Evolutionary conservation across 2,888 invertebrate genomes (phyloP).

Genomic region (Metellina segmentata): DNA sequence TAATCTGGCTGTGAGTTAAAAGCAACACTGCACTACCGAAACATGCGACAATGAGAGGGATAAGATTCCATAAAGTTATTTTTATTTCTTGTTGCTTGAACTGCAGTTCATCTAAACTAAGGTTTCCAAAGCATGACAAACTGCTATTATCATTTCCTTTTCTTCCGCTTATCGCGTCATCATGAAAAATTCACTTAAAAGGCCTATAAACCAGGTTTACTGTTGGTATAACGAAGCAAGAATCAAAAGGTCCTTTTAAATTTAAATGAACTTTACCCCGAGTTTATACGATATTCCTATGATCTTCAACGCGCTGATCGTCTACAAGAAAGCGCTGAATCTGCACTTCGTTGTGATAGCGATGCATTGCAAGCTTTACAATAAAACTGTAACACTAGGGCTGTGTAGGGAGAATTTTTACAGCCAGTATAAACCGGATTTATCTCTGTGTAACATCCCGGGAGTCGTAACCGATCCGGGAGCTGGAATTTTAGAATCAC

Average conservation of each 20-base stretch:
- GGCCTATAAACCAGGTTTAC: too few relatives aligned
- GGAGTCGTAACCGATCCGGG: neutral
- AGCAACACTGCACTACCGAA: too few relatives aligned
- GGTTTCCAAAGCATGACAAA: too few relatives aligned
- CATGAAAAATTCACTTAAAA: too few relatives aligned
- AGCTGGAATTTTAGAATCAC: neutral
- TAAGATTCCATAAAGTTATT: too few relatives aligned
- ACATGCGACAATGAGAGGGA: too few relatives aligned
- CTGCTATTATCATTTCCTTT: too few relatives aligned
- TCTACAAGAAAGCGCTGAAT: neutral
- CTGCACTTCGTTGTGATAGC: slow-evolving; percentile 1
- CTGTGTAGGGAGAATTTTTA: slow-evolving; percentile 20
- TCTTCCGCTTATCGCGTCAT: too few relatives aligned
- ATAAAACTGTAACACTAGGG: slow-evolving; percentile 1
- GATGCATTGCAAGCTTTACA: neutral
- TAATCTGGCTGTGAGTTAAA: too few relatives aligned
- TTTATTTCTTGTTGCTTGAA: too few relatives aligned
- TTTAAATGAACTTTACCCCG: neutral
- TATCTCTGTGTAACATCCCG: neutral
- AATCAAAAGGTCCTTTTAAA: neutral
- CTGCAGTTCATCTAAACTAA: too few relatives aligned
- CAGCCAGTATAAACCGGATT: slow-evolving; percentile 8
- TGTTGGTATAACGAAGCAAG: too few relatives aligned
- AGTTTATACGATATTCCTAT: neutral
- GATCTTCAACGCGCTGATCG: neutral